Base-by-base conservation (phyloP, 2,888 invertebrate species). In the Cosmopolites sordidus region DNA sequence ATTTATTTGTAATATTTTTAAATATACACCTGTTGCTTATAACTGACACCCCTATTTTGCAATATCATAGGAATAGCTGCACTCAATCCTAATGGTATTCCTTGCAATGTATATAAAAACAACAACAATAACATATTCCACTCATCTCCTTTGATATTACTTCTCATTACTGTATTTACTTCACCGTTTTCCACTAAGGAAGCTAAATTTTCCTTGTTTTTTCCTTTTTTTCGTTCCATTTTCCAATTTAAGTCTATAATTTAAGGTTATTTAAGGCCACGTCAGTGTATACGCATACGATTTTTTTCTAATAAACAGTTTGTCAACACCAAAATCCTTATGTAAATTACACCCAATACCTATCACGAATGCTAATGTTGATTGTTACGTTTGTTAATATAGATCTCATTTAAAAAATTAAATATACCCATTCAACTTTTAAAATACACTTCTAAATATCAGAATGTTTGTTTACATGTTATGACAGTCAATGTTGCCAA, bases 21-120 rank as follows among this genome's bases (percentile, higher is more conserved):
- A n/a, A n/a, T n/a, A n/a, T 54, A 61, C 70, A 82, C 87, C 79
- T 99, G 98, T 72, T 98, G 91, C 63, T 87, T 89, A 72, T 98
- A 99, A 57, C 89, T 92, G 48, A 94, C 91, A 51, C 92, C 89
- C 50, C 90, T 82, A 72, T 94, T 92, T 71, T 94, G 93, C 50
- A 99, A 78, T 48, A 99, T 80, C 89, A 98, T 92, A 0, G 99
- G 98, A 62, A 99, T 87, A 18, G 96, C 93, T 15, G 91, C 88
- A 38, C 92, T 92, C 18, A 99, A 76, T 1, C 99, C 99, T 2
- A 99, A 76, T 0, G 99, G 99, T 71, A 92, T 89, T 4, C 98
- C 98, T 80, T 95, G 93, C 16, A 98, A 78, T 38, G 98, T 82
- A 71, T 99, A 99, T 2, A 99, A 78, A 72, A 97, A 92, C 60